Evolutionary conservation across 2,888 invertebrate species (phyloP).

Genomic region (Oasisia sp.): DNA sequence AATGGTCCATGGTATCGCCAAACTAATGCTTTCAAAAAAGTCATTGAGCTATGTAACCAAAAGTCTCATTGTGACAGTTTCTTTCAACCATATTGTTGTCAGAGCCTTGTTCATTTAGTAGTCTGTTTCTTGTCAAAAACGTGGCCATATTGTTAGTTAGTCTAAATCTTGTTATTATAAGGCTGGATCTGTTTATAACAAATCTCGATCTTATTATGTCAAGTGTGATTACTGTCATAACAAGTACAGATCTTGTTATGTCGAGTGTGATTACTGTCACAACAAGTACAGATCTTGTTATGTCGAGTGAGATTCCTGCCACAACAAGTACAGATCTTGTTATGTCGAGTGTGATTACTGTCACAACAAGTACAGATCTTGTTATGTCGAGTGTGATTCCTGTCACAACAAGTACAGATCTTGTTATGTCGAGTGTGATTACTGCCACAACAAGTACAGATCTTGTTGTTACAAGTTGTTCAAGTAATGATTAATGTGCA

Average conservation of each 20-base stretch:
- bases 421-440: neutral
- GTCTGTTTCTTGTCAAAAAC: no score
- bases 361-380: neutral
- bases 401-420: neutral
- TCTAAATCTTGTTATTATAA: neutral
- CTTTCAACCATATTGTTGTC: no score
- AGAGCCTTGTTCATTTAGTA: no score
- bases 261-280: no score
- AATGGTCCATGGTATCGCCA: slow-evolving; percentile 14
- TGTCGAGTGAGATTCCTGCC: neutral
- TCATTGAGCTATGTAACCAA: no score
- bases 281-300: no score
- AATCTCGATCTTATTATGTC: neutral
- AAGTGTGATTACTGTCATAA: no score
- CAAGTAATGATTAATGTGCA: slow-evolving; percentile 22
- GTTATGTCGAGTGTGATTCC: neutral
- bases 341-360: neutral
- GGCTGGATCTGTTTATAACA: neutral
- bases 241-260: no score
- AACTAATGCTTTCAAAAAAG: neutral
- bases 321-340: neutral
- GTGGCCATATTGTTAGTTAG: no score
- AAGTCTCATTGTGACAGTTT: no score
- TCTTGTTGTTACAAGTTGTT: slow-evolving; percentile 13
- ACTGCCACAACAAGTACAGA: no score